Conservation (phyloP, 2,888 invertebrate species). For the Agrotis clavis region DNA sequence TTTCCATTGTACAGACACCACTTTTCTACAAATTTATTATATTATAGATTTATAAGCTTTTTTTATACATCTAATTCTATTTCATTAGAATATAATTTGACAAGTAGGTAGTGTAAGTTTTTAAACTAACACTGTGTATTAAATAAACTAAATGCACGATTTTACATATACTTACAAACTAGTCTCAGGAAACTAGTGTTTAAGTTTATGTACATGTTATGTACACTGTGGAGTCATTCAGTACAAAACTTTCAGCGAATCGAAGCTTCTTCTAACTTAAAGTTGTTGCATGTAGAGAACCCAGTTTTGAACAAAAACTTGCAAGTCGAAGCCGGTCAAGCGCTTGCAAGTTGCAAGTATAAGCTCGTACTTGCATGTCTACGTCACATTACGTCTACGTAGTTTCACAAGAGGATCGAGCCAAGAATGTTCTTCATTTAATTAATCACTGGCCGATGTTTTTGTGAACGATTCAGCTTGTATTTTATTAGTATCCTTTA, state of each 20-base stretch:
- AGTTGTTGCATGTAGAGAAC: conserved; percentile 15
- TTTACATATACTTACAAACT: neutral
- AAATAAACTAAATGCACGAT: too few species aligned
- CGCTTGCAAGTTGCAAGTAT: conserved; percentile 9
- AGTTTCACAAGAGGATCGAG: conserved; percentile 76
- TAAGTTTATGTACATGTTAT: neutral
- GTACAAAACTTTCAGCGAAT: too few species aligned
- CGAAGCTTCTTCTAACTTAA: conserved; percentile 5
- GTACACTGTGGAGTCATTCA: too few species aligned
- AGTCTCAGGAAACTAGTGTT: neutral
- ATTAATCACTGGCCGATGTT: conserved; percentile 81
- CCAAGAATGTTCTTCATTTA: conserved; percentile 86
- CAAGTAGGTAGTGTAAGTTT: too few species aligned
- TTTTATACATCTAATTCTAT: too few species aligned
- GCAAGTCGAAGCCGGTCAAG: conserved; percentile 7
- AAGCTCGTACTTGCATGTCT: conserved; percentile 2
- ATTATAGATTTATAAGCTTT: too few species aligned
- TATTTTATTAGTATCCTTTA: conserved; percentile 29
- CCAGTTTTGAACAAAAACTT: conserved; percentile 27
- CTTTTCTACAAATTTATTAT: too few species aligned
- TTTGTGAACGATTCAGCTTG: conserved; percentile 63
- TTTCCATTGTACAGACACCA: too few species aligned
- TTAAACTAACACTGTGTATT: too few species aligned
- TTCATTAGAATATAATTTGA: too few species aligned
- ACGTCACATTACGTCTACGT: conserved; percentile 73